Percentiles rank a stretch among this genome's conserved stretches.
These are phyloP conservation scores for Coregonus suidteri DNA, from an alignment of 2,797 vertebrate genomes.

Conservation along the genomic window DNA sequence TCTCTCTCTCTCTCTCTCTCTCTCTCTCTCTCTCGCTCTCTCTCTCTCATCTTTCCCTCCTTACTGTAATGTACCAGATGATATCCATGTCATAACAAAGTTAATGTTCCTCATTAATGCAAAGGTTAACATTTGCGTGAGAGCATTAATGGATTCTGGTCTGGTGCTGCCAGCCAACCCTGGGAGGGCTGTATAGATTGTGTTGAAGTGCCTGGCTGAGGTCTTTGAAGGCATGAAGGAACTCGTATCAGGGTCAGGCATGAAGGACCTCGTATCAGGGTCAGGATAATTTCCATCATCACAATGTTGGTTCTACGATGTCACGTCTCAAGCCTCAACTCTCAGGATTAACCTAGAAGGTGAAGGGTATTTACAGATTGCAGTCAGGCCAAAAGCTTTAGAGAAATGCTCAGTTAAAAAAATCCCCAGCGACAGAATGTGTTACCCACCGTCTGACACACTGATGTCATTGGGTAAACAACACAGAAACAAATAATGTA, in stretches of 20 bases:
- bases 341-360: not conserved
- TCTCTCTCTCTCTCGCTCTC: not conserved
- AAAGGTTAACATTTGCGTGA: constrained; percentile 36
- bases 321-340: not conserved
- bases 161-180: constrained; percentile 18
- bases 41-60: not conserved
- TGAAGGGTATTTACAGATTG: not conserved
- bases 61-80: constrained; percentile 14
- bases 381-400: not conserved
- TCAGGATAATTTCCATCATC: constrained; percentile 27
- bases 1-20: not conserved
- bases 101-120: constrained; percentile 41
- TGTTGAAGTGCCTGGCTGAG: constrained; percentile 29
- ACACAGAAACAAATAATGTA: not conserved
- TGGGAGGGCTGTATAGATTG: constrained; percentile 43
- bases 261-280: constrained; percentile 14
- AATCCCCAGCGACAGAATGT: no score
- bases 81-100: constrained; percentile 14
- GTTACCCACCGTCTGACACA: no score
- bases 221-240: constrained; percentile 18
- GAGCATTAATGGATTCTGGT: constrained; percentile 35
- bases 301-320: constrained; percentile 15
- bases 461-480: no score
- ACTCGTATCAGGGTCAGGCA: constrained; percentile 8
- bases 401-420: not conserved